Conservation (phyloP, 64 coral and sea anemone species). For the Dendronephthya gigantea region DNA sequence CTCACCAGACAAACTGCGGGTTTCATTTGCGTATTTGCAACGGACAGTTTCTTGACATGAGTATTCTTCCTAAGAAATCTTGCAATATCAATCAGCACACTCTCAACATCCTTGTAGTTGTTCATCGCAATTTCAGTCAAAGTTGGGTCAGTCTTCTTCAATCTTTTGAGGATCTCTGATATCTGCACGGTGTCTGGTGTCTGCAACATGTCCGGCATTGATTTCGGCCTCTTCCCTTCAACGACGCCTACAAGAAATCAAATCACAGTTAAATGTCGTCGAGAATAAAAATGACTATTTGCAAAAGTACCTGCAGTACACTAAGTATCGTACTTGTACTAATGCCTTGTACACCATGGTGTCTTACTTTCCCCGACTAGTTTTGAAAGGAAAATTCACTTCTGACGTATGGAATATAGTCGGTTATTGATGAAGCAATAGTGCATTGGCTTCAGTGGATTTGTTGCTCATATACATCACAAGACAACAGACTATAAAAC, state of each 20-base stretch:
- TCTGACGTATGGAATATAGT: too few relatives aligned
- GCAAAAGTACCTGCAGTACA: background rate
- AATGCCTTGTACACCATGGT: too few relatives aligned
- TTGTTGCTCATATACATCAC: too few relatives aligned
- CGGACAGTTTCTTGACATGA: background rate
- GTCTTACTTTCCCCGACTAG: too few relatives aligned
- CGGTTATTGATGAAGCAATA: too few relatives aligned
- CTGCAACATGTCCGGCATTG: background rate
- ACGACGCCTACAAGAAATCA: background rate
- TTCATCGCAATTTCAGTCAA: conserved; percentile 8
- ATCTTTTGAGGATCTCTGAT: background rate
- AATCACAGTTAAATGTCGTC: background rate
- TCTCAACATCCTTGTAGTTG: background rate
- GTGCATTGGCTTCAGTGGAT: too few relatives aligned
- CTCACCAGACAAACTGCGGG: background rate
- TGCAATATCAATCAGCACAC: background rate
- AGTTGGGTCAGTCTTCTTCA: background rate
- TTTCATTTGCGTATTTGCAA: conserved; percentile 4
- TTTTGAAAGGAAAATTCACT: too few relatives aligned
- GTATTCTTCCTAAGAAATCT: background rate
- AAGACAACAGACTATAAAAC: too few relatives aligned
- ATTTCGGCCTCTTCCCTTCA: conserved; percentile 3
- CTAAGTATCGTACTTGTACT: too few relatives aligned
- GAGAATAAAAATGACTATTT: background rate
- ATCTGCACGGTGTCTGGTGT: background rate